Evolutionary conservation across 1,140 invertebrate species (phyloP).

Genomic region (Atta texana): DNA sequence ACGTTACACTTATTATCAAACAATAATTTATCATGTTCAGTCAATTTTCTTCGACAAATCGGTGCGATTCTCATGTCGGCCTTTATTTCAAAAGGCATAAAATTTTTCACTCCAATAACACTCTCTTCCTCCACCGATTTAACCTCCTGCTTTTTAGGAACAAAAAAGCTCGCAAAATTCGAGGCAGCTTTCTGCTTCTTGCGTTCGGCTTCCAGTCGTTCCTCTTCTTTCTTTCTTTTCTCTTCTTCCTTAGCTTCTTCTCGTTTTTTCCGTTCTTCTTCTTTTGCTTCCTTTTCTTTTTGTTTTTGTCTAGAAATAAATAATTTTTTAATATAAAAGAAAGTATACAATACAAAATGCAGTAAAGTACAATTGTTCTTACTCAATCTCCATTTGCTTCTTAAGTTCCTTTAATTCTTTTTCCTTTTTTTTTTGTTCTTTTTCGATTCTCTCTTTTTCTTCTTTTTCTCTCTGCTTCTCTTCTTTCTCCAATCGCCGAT

Average conservation of each 20-base stretch:
- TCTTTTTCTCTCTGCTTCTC: conserved; percentile 85
- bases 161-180: conserved; percentile 93
- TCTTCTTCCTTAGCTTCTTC: conserved; percentile 89
- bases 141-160: conserved; percentile 88
- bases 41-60: conserved; percentile 86
- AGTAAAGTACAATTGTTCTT: conserved; percentile 51
- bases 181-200: conserved; percentile 91
- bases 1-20: conserved; percentile 86
- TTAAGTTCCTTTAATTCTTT: conserved; percentile 85
- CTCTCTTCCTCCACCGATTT: conserved; percentile 80
- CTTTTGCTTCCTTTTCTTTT: conserved; percentile 83
- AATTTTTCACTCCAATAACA: conserved; percentile 80
- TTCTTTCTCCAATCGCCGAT: conserved; percentile 59
- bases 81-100: conserved; percentile 92
- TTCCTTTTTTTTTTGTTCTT: conserved; percentile 84
- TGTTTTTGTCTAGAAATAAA: conserved; percentile 80
- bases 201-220: conserved; percentile 89
- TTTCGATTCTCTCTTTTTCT: conserved; percentile 84
- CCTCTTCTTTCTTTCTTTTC: conserved; percentile 87
- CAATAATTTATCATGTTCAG: conserved; percentile 83
- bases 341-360: conserved; percentile 4
- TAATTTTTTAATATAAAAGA: conserved; percentile 22
- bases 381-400: conserved; percentile 84
- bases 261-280: conserved; percentile 84
- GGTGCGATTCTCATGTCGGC: conserved; percentile 96